Evolutionary conservation across 2,113 vertebrate genomes (phyloP).

Genomic region (Lampris megalopsis): DNA sequence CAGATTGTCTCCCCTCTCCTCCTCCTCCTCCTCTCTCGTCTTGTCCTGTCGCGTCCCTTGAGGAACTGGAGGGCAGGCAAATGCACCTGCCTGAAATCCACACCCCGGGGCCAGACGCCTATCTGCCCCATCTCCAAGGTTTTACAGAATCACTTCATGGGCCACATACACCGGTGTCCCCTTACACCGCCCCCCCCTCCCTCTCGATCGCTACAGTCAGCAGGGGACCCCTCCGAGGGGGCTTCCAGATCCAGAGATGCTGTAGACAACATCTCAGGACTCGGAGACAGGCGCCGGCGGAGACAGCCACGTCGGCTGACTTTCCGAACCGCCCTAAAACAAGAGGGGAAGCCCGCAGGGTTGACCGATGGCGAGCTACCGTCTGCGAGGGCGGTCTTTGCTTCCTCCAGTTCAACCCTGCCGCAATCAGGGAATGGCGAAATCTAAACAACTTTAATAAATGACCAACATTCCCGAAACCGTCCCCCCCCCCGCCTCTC

Average conservation of each 20-base stretch:
- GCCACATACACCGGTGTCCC: constrained; percentile 68
- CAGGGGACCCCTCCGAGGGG: background rate
- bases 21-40: constrained; percentile 37
- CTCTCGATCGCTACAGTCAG: constrained; percentile 27
- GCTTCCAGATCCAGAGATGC: background rate
- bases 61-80: constrained; percentile 60
- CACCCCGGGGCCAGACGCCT: constrained; percentile 73
- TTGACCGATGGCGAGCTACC: too few species aligned
- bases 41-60: constrained; percentile 61
- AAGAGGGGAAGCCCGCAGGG: too few species aligned
- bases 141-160: constrained; percentile 70
- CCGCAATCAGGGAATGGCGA: too few species aligned
- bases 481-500: background rate
- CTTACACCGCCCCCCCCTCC: constrained; percentile 47
- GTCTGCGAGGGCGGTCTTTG: too few species aligned
- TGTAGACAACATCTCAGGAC: background rate
- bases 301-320: too few species aligned
- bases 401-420: too few species aligned
- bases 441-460: too few species aligned
- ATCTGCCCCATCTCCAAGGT: constrained; percentile 67
- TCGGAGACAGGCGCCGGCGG: too few species aligned
- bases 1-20: constrained; percentile 60
- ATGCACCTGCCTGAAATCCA: constrained; percentile 84
- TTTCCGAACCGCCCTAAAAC: background rate
- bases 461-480: too few species aligned